Evolutionary conservation across 2,113 vertebrate species (phyloP), one percentile per base, ranked within the genome.

Genomic region (Illadopsis cleaveri): DNA sequence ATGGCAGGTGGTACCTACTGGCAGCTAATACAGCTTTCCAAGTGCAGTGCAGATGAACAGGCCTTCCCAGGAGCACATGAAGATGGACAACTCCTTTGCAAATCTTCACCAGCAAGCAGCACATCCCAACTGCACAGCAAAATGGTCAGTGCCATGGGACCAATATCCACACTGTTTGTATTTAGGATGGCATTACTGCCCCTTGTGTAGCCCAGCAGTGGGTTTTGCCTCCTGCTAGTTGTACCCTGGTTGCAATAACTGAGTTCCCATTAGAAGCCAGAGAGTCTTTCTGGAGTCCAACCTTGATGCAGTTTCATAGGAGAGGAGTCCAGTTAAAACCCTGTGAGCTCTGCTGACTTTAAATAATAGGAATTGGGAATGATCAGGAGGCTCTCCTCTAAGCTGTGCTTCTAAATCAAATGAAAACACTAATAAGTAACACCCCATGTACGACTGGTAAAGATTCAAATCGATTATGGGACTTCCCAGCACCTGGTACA

Each of bases 31-130:
- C 12, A 84, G 44, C 28, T 84, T 81, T 64, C 58, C 30, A 64
- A 50, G 54, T 0, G 48, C 42, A 62, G 23, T 5, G 28, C 0
- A 2, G 45, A 31, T 9, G 30, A 61, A 35, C 1, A 12, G 23
- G n/a, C 20, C 78, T 42, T 80, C 38, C 21, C 42, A 44, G 42
- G 68, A 92, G 42, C 51, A 76, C 0, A 0, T 38, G 25, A 42
- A 69, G 24, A 31, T 21, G 58, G 47, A 35, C 23, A 64, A 7
- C 18, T 35, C 33, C 30, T 82, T 27, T 45, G 22, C 12, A 56
- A 40, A n/a, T 42, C 60, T 66, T n/a, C 56, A 47, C 33, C 11
- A 76, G 42, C 47, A 53, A 83, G 66, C 23, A 80, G 51, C 40
- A 75, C 37, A 56, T 40, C 30, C 40, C 81, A 56, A 5, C 13